Evolutionary conservation across 2,113 vertebrate genomes (phyloP).

Genomic region (Tragulus kanchil): DNA sequence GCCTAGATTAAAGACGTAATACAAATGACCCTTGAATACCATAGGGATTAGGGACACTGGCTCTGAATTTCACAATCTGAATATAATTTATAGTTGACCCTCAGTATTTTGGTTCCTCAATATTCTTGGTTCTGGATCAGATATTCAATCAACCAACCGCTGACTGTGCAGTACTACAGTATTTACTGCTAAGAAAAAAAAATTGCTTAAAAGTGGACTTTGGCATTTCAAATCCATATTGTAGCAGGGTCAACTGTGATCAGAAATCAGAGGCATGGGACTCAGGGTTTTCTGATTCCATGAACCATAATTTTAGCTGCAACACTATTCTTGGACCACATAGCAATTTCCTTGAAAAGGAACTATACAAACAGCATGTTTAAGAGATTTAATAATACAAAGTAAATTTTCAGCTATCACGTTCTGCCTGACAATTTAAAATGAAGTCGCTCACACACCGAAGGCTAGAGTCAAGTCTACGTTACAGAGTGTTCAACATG

Average conservation of each 20-base stretch:
- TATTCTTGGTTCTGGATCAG: not conserved
- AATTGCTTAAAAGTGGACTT: not conserved
- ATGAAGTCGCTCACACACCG: not conserved
- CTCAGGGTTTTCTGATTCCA: not conserved
- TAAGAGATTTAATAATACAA: not conserved
- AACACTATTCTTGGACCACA: not conserved
- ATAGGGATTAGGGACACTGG: not conserved
- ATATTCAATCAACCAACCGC: not conserved
- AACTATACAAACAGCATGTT: not conserved
- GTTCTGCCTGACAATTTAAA: not conserved
- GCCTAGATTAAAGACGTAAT: not conserved
- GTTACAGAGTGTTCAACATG: rapidly evolving
- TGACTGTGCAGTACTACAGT: not conserved
- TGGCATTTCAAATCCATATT: not conserved
- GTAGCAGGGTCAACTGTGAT: not conserved
- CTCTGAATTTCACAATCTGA: not conserved
- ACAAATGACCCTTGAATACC: not conserved
- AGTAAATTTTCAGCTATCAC: not conserved
- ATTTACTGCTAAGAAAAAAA: not conserved
- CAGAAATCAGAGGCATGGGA: not conserved
- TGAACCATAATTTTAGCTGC: not conserved
- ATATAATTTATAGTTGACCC: not conserved
- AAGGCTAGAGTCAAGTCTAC: not conserved
- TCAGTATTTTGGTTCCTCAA: not conserved
- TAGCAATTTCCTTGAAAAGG: not conserved